phyloP scores from a whole-genome alignment of 2,797 vertebrate genomes.

The Poeciliopsis turneri region DNA sequence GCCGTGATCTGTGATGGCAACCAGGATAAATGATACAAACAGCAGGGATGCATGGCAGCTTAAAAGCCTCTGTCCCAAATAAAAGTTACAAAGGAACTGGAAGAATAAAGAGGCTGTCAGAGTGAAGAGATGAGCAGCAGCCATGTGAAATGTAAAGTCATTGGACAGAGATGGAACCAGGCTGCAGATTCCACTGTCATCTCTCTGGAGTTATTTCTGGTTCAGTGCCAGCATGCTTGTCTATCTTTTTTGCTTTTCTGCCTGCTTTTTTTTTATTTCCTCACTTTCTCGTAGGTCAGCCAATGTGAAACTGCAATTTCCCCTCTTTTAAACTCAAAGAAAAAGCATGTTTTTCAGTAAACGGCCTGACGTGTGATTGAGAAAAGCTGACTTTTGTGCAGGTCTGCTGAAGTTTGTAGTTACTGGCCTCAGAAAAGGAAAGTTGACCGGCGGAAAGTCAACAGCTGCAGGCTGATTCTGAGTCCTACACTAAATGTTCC shows the following conservation, averaged over 20 bases:
- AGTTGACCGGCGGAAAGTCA: slow-evolving; percentile 57
- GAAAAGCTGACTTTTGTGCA: slow-evolving; percentile 44
- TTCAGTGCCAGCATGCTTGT: slow-evolving; percentile 40
- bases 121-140: slow-evolving; percentile 62
- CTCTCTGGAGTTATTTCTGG: slow-evolving; percentile 45
- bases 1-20: slow-evolving; percentile 76
- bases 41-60: slow-evolving; percentile 65
- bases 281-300: slow-evolving; percentile 19
- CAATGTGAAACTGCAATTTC: slow-evolving; percentile 25
- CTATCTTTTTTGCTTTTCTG: slow-evolving; percentile 18
- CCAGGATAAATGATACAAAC: slow-evolving; percentile 71
- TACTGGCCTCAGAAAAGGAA: slow-evolving; percentile 61
- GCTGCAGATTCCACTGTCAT: slow-evolving; percentile 21
- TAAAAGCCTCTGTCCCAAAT: slow-evolving; percentile 78
- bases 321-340: slow-evolving; percentile 36
- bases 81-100: slow-evolving; percentile 62
- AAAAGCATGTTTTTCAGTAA: slow-evolving; percentile 48
- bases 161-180: slow-evolving; percentile 35
- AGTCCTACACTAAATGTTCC: slow-evolving; percentile 60
- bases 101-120: slow-evolving; percentile 54
- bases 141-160: slow-evolving; percentile 43
- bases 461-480: slow-evolving; percentile 53
- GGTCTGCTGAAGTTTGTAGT: slow-evolving; percentile 45
- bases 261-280: neutral
- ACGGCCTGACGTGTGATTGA: slow-evolving; percentile 48